Base-by-base conservation (phyloP, 1,140 invertebrate species). In the Drosophila pseudoobscura region DNA sequence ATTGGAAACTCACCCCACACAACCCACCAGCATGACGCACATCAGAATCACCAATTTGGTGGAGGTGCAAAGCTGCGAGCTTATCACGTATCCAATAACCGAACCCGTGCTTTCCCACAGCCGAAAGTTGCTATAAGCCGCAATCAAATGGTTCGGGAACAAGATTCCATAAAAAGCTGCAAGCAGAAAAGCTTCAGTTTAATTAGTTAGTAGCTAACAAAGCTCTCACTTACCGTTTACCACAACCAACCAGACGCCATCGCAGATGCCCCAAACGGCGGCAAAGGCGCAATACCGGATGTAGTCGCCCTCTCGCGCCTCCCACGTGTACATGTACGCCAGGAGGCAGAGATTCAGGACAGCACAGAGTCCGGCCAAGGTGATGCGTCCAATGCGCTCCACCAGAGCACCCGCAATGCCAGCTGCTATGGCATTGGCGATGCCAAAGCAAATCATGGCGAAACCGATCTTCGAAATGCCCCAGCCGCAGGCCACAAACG, bases 191-290 rank as follows among this genome's bases (percentile, higher is more conserved):
- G n/a, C 41, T 3, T 31, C 1, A 9, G 20, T 41, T 3, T 31
- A 31, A 2, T 31, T 2, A 3, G 29, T 8, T 31, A 9, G 8
- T 8, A 31, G 3, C 31, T 8, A 29, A 8, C 47, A 35, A 50
- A 64, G 6, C 43, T 47, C 0, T 0, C 3, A 93, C 93, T 93
- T 92, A 98, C 97, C 96, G 90, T 98, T 98, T 47, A 98, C 95
- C 93, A 98, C 97, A 1, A 98, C 98, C 57, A 98, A 94, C 97
- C 97, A 98, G 47, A 98, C 94, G 0, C 97, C 97, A 89, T 98
- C 98, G 49, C 96, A 96, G 6, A 97, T 92, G 2, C 98, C 98
- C 97, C 97, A 99, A 5, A 98, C 92, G 8, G 96, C 97, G 0
- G 97, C 96, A 47, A 98, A 93, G 0, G 96, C 80, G 91, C 96